Conservation (phyloP, 2,797 vertebrate species). For the Thripadectes ignobilis region DNA sequence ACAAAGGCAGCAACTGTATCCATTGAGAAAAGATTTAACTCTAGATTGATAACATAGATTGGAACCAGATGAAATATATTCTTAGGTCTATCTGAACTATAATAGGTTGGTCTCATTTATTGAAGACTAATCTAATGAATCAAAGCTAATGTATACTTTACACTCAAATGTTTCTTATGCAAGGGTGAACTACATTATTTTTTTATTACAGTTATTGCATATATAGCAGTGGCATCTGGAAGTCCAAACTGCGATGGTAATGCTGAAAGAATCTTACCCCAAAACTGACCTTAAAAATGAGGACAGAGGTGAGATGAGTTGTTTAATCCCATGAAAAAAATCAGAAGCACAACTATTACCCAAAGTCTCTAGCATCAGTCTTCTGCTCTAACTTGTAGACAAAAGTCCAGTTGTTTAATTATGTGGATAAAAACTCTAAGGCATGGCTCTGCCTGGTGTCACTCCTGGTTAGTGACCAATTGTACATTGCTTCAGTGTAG, state of each 20-base stretch:
- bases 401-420: conserved; percentile 38
- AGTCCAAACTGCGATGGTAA: background rate
- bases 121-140: background rate
- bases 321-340: background rate
- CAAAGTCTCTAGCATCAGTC: background rate
- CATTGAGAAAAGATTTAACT: background rate
- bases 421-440: conserved; percentile 18
- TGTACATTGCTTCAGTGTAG: background rate
- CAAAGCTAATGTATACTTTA: background rate
- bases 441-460: conserved; percentile 28
- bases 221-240: background rate
- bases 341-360: background rate
- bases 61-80: background rate
- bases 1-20: background rate
- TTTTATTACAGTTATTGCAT: background rate
- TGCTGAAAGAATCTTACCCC: background rate
- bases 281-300: background rate
- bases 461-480: conserved; percentile 26
- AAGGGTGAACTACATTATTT: background rate
- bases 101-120: background rate
- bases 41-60: background rate
- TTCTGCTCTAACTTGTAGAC: conserved; percentile 16
- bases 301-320: background rate
- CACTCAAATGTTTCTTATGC: background rate
- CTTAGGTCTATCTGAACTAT: background rate